Conservation (phyloP, 2,888 invertebrate species). For the Aphrophora alni region DNA sequence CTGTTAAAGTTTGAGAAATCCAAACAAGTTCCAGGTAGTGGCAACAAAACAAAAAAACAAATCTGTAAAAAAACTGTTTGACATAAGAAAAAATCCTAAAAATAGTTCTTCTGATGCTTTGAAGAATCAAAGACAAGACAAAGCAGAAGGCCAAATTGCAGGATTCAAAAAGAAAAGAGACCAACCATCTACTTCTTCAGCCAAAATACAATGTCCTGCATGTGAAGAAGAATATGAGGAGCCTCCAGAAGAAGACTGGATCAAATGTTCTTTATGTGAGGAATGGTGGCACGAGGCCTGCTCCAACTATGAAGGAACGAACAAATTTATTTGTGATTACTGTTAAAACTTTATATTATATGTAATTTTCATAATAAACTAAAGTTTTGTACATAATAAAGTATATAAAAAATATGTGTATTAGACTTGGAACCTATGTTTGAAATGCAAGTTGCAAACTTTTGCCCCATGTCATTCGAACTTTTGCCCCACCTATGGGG, state of each 20-base stretch:
- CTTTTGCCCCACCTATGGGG: conserved; percentile 20
- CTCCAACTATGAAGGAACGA: conserved; percentile 11
- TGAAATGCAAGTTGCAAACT: conserved; percentile 9
- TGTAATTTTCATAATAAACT: conserved; percentile 8
- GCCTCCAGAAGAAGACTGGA: conserved; percentile 23
- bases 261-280: conserved; percentile 14
- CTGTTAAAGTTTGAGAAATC: too few species aligned
- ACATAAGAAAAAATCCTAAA: background rate
- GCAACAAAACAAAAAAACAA: too few species aligned
- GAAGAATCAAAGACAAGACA: background rate
- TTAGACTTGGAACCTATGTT: background rate
- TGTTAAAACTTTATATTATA: conserved; percentile 13
- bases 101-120: background rate
- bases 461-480: conserved; percentile 1
- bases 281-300: conserved; percentile 26
- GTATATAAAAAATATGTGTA: background rate
- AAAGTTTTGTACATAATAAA: background rate
- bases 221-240: conserved; percentile 23
- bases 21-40: too few species aligned
- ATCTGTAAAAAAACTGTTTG: conserved; percentile 16
- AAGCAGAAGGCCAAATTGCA: background rate
- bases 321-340: conserved; percentile 20
- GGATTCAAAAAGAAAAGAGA: background rate
- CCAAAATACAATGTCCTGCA: conserved; percentile 19
- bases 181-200: conserved; percentile 3